These are phyloP conservation scores for Daboia siamensis DNA, from an alignment of 2,113 vertebrate species.

Conservation along the genomic window DNA sequence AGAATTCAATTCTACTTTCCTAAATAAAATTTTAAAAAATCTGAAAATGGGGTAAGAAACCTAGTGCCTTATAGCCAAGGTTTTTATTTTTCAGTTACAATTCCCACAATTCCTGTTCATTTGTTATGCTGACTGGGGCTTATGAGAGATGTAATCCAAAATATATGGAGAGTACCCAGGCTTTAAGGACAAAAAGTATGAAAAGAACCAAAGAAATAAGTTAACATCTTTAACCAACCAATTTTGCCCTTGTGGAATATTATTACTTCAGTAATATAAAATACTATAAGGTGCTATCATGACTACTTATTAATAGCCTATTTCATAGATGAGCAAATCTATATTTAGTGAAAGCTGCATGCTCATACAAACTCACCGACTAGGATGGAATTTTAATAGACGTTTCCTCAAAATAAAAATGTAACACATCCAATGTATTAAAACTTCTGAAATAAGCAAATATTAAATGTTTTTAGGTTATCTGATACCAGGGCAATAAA, in stretches of 20 bases:
- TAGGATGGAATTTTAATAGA: not conserved
- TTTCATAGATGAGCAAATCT: not conserved
- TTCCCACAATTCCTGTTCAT: not conserved
- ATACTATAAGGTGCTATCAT: not conserved
- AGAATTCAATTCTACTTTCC: not conserved
- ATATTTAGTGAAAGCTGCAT: not conserved
- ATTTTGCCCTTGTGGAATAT: not conserved
- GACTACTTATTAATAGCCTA: not conserved
- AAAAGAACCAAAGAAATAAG: not conserved
- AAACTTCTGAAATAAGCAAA: not conserved
- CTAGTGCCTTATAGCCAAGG: not conserved
- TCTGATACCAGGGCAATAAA: not conserved
- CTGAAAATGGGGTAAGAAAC: not conserved
- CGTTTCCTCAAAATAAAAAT: not conserved
- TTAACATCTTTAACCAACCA: not conserved
- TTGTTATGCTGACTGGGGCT: not conserved
- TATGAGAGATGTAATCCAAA: not conserved
- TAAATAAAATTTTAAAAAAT: not conserved
- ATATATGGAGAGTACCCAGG: not conserved
- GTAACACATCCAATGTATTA: not conserved
- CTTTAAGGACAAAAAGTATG: not conserved
- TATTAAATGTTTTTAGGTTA: not conserved
- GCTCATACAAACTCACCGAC: not conserved
- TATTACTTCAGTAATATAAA: not conserved
- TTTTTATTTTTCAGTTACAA: not conserved